A percentile compares a stretch with the other conserved stretches of the same genome.
These are phyloP conservation scores for Tanypteryx hageni DNA, from an alignment of 2,888 invertebrate genomes.

Conservation along the genomic window DNA sequence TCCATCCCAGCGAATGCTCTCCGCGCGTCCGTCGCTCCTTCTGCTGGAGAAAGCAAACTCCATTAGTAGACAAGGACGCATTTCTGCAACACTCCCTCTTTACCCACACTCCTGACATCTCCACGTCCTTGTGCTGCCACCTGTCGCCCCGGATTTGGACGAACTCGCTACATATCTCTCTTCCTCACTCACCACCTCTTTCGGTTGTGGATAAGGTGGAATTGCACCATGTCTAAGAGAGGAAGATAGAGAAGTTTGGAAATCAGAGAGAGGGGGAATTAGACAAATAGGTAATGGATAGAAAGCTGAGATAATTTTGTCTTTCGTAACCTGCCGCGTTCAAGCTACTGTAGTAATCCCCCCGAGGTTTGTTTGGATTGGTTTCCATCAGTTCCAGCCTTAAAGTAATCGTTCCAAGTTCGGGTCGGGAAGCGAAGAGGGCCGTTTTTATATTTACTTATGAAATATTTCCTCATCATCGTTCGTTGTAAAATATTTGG, in stretches of 20 bases:
- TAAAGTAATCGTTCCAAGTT: too few relatives aligned
- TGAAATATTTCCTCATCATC: too few relatives aligned
- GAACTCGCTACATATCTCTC: neutral
- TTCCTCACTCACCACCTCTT: neutral
- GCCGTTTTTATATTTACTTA: too few relatives aligned
- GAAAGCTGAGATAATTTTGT: neutral
- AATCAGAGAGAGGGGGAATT: neutral
- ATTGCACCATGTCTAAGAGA: neutral
- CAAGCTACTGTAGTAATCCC: neutral
- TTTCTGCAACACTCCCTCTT: neutral
- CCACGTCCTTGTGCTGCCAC: conserved; percentile 2
- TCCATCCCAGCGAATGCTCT: too few relatives aligned
- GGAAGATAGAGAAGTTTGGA: neutral
- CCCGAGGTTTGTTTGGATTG: neutral
- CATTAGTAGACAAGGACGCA: too few relatives aligned
- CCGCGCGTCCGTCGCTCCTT: too few relatives aligned
- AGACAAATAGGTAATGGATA: conserved; percentile 11
- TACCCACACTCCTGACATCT: neutral
- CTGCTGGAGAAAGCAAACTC: too few relatives aligned
- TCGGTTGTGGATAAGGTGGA: neutral
- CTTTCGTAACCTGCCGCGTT: neutral
- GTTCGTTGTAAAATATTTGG: too few relatives aligned
- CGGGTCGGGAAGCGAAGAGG: too few relatives aligned
- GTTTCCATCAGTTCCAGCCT: neutral
- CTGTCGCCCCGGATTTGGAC: conserved; percentile 6